Base-by-base conservation (phyloP, 1,140 invertebrate genomes). In the Fopius arisanus region DNA sequence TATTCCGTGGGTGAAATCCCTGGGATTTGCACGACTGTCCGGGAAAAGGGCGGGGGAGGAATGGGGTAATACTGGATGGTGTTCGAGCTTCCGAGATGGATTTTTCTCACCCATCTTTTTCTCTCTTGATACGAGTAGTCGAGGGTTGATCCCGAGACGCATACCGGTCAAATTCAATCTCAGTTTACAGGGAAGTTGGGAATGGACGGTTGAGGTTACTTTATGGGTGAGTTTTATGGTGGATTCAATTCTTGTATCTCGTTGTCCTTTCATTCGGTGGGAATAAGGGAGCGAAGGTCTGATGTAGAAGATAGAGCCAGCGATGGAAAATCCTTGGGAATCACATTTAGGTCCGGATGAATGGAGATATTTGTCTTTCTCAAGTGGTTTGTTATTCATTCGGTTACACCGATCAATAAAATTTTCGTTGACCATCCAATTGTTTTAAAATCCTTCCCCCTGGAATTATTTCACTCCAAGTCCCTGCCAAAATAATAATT, bases 91-190 rank as follows among this genome's bases (percentile, higher is more conserved):
- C 29, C 12, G 29, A 29, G 62, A 65, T 65, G 26, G 62, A 65
- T 65, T 65, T 59, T 31, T 65, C 62, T 65, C 62, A 65, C 62
- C 28, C 29, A 31, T 65, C 26, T 65, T 65, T 19, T 6, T 65
- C 29, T 65, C 28, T 12, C n/a, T 65, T 6, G 26, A 31, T n/a
- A 29, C 26, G 29, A 65, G 26, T 28, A 51, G n/a, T 51, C 19
- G 54, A 28, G 62, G n/a, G 26, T n/a, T 65, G 10, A 33, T 65
- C 26, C 29, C 62, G 29, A 31, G 62, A 65, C 28, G 62, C 29
- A 65, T 65, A 65, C n/a, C 62, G 62, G 26, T 65, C 62, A 37
- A 65, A 65, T 65, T 65, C 62, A 65, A 65, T 65, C 62, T 65
- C 28, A 19, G 62, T 65, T 65, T 65, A 65, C 62, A 29, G 62